phyloP scores from a whole-genome alignment of 2,113 vertebrate genomes.

The Lathamus discolor region DNA sequence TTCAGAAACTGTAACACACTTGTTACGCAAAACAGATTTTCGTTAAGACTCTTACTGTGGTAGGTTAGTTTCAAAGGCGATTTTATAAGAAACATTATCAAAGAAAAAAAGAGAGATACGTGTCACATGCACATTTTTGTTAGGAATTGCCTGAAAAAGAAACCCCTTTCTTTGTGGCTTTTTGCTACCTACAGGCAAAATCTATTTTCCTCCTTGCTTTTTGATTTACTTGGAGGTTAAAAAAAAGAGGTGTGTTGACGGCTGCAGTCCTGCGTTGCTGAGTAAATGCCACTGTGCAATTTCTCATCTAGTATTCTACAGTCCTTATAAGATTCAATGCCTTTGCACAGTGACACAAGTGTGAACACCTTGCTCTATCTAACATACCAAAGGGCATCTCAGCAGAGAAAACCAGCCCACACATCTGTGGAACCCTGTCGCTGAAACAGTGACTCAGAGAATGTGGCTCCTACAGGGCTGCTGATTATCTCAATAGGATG shows the following conservation, averaged over 20 bases:
- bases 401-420: background rate
- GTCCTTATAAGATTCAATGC: background rate
- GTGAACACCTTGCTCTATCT: background rate
- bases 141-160: background rate
- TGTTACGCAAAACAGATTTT: background rate
- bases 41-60: background rate
- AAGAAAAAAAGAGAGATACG: background rate
- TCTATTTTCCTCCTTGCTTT: background rate
- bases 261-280: background rate
- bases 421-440: constrained; percentile 34
- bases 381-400: background rate
- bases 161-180: background rate
- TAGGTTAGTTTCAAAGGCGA: background rate
- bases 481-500: constrained; percentile 36
- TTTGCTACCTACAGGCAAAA: background rate
- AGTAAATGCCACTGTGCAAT: background rate
- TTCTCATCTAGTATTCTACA: background rate
- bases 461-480: constrained; percentile 57
- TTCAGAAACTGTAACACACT: background rate
- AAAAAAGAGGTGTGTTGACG: background rate
- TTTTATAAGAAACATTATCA: background rate
- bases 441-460: constrained; percentile 57
- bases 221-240: background rate
- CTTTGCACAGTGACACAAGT: background rate
- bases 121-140: background rate